Percentiles rank a stretch among this genome's conserved stretches.
Conservation (phyloP, 2,113 vertebrate species). For the Ailuropoda melanoleuca region DNA sequence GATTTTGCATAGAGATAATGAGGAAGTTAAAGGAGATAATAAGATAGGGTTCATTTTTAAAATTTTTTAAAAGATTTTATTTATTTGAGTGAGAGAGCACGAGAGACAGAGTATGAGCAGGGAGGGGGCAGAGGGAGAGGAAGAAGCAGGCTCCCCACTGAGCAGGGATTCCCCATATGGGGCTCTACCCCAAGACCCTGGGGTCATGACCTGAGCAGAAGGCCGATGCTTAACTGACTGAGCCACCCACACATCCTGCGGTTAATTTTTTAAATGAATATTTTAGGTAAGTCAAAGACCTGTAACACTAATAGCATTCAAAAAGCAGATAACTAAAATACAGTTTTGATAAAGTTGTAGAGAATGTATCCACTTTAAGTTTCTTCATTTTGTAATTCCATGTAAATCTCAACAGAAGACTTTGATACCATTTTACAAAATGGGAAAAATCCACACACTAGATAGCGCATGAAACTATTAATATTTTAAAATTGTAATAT, state of each 20-base stretch:
- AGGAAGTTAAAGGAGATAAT: neutral
- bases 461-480: constrained; percentile 8
- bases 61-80: neutral
- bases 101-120: too few relatives aligned
- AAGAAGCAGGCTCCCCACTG: neutral
- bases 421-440: constrained; percentile 57
- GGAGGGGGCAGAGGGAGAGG: neutral
- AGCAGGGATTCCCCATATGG: neutral
- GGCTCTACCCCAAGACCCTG: neutral
- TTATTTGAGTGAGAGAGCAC: neutral
- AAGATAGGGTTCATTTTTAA: neutral
- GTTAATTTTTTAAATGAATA: neutral
- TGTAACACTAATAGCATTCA: constrained; percentile 46
- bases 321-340: constrained; percentile 41
- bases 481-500: constrained; percentile 27
- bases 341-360: constrained; percentile 14
- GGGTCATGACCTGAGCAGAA: neutral
- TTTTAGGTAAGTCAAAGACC: constrained; percentile 70
- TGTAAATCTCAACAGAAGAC: constrained; percentile 18
- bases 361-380: constrained; percentile 27
- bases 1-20: neutral
- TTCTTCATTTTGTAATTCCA: constrained; percentile 63
- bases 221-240: neutral
- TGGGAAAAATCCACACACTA: neutral
- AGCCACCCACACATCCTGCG: neutral